Evolutionary conservation across 2,797 vertebrate genomes (phyloP).

Genomic region (Linurgus olivaceus): DNA sequence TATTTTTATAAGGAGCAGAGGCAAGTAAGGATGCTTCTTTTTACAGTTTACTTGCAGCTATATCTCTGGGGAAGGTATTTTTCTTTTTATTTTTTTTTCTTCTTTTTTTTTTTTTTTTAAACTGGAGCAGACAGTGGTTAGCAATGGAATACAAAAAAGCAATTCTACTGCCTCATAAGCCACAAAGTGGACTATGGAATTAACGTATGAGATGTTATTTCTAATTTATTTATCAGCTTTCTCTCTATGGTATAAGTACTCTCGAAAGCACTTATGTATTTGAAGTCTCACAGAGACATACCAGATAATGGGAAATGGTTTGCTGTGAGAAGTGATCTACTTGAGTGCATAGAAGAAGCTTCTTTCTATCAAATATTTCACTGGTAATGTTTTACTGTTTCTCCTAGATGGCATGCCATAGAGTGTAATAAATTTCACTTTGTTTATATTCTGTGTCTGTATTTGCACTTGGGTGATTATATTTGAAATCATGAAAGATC

Average conservation of each 20-base stretch:
- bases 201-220: conserved; percentile 64
- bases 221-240: conserved; percentile 47
- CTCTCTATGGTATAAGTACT: conserved; percentile 30
- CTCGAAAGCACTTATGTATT: conserved; percentile 54
- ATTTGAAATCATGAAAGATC: conserved; percentile 77
- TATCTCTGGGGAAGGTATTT: neutral
- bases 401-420: conserved; percentile 69
- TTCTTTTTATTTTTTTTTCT: neutral
- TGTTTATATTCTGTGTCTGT: conserved; percentile 77
- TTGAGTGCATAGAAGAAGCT: conserved; percentile 54
- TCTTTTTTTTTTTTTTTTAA: neutral
- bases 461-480: conserved; percentile 79
- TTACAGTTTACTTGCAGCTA: neutral
- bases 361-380: conserved; percentile 70
- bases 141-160: conserved; percentile 57
- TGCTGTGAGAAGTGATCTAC: conserved; percentile 49
- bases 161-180: conserved; percentile 60
- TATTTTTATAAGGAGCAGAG: neutral
- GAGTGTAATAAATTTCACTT: conserved; percentile 78
- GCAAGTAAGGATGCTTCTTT: neutral
- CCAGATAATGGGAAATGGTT: conserved; percentile 63
- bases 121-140: conserved; percentile 52
- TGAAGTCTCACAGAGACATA: conserved; percentile 21
- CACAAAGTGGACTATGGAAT: conserved; percentile 65
- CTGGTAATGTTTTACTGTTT: conserved; percentile 78